Percentiles rank a stretch among this genome's conserved stretches.
These are phyloP conservation scores for Phyllotreta cruciferae DNA, from an alignment of 2,888 invertebrate species.

Conservation along the genomic window DNA sequence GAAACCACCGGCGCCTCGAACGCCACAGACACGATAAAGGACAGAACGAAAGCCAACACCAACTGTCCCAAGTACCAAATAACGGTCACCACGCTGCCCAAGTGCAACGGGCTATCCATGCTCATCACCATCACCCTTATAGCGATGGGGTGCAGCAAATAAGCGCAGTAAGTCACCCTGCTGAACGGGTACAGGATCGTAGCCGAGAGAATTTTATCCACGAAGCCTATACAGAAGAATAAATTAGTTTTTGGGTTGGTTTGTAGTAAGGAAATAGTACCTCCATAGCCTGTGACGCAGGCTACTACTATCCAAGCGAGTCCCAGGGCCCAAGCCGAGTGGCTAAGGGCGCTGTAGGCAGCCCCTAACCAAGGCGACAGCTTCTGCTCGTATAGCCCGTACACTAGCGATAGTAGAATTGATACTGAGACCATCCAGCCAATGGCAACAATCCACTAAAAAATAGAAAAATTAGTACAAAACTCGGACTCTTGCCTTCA, in stretches of 20 bases:
- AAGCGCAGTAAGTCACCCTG: conserved; percentile 86
- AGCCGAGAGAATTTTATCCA: conserved; percentile 75
- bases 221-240: conserved; percentile 61
- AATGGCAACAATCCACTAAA: conserved; percentile 68
- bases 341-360: conserved; percentile 80
- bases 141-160: conserved; percentile 83
- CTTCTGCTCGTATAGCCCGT: conserved; percentile 77
- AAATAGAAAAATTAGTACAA: conserved; percentile 8
- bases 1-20: conserved; percentile 88
- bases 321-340: conserved; percentile 82
- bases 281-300: conserved; percentile 84
- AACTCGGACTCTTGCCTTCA: conserved; percentile 4
- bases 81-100: conserved; percentile 79
- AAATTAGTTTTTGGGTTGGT: conserved; percentile 8
- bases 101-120: conserved; percentile 81
- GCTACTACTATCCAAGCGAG: conserved; percentile 86
- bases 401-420: conserved; percentile 76
- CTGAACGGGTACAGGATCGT: conserved; percentile 84
- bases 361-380: conserved; percentile 75
- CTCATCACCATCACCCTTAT: conserved; percentile 82
- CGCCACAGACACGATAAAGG: conserved; percentile 80
- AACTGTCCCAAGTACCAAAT: conserved; percentile 82
- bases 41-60: conserved; percentile 78
- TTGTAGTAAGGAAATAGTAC: conserved; percentile 55
- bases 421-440: conserved; percentile 76